Evolutionary conservation across 2,888 invertebrate genomes (phyloP), one percentile per base, ranked within the genome.

Genomic region (Eudasyphora cyanicolor): DNA sequence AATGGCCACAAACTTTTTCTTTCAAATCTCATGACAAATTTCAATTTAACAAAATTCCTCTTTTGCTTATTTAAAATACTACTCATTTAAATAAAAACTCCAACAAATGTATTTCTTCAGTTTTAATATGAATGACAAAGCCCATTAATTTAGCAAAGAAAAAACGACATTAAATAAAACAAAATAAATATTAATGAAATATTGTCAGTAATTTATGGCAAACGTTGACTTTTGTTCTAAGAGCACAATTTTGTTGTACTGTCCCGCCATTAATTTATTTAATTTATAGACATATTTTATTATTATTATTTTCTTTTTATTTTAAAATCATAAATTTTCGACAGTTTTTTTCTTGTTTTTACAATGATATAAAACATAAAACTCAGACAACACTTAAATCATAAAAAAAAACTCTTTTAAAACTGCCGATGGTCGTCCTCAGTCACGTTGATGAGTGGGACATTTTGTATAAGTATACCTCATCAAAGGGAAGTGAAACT

Each of bases 261-360:
- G 69, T 62, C 19, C 38, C 45, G n/a, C 57, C 77, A 69, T 74
- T 78, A 69, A 77, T 77, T 49, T 82, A 12, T 14, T 70, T 74
- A 78, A 74, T 82, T 82, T 82, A 82, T 82, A 57, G 14, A 60
- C 81, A 54, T 45, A 62, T 64, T 60, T 38, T 29, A 70, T 45
- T 45, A 45, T 45, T 45, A n/a, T 54, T 27, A 1, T 27, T 1
- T 54, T 42, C 73, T 81, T 74, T 77, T 77, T 69, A 77, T 78
- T 60, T 78, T 74, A 51, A 57, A 77, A 51, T 74, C 60, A 74
- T 78, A 77, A 74, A 76, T 62, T 67, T 67, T 67, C 27, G 3
- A 57, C 17, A 27, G 10, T 6, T 27, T 21, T 70, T 21, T 70
- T 17, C 6, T 49, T 60, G 27, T 29, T 54, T 38, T 51, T 60